Conservation (phyloP, 2,797 vertebrate species). For the Enteromius argenteus region DNA sequence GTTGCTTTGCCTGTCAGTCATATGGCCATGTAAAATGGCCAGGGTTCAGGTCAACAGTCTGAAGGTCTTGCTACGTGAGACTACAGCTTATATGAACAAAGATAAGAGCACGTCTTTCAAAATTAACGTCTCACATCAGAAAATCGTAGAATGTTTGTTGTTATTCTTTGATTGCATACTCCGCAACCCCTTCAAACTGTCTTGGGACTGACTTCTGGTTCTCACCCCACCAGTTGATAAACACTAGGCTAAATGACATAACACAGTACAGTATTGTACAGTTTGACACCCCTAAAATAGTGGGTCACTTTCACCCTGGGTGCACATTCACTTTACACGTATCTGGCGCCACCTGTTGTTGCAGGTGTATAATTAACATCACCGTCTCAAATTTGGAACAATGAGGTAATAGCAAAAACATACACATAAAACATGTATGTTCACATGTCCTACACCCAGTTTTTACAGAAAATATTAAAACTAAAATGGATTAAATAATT, state of each 20-base stretch:
- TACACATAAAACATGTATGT: neutral
- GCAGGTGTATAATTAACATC: neutral
- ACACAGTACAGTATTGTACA: neutral
- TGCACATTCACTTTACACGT: neutral
- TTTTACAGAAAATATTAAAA: neutral
- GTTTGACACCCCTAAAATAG: neutral
- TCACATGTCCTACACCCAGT: neutral
- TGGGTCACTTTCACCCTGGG: neutral
- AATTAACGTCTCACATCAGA: neutral
- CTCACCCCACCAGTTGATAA: neutral
- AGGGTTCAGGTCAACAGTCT: neutral
- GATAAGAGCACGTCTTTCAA: neutral
- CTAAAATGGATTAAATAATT: neutral
- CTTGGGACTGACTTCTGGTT: neutral
- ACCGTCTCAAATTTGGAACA: neutral
- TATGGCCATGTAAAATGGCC: neutral
- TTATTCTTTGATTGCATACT: neutral
- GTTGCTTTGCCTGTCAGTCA: neutral
- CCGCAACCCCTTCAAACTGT: neutral
- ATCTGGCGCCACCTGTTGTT: neutral
- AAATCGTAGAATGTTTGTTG: neutral
- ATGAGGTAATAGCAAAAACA: neutral
- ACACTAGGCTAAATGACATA: neutral
- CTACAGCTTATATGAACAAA: neutral
- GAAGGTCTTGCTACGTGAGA: neutral